These are phyloP conservation scores for Xylocopa sonorina DNA, from an alignment of 1,140 invertebrate species.

Conservation along the genomic window DNA sequence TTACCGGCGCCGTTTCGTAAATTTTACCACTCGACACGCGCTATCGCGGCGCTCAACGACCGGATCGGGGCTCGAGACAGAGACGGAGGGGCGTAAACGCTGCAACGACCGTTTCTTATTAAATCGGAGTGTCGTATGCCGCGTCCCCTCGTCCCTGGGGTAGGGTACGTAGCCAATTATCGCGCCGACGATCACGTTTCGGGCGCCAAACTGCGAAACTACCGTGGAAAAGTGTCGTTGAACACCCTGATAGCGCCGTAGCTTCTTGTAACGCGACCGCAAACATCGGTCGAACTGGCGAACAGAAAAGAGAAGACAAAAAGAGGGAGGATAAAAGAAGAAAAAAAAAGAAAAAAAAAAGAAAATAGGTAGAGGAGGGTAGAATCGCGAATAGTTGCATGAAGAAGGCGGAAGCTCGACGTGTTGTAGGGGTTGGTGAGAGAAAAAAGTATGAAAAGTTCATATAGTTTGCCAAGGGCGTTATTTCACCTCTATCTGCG, in stretches of 20 bases:
- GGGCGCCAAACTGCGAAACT: neutral
- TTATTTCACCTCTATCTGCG: conserved; percentile 87
- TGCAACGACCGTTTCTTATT: neutral
- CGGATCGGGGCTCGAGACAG: neutral
- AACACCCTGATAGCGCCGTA: neutral
- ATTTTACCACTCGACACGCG: neutral
- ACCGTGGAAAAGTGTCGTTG: neutral
- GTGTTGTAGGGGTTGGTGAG: neutral
- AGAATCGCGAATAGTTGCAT: neutral
- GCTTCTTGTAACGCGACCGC: neutral
- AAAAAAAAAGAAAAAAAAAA: neutral
- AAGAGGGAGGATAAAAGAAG: neutral
- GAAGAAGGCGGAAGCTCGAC: conserved; percentile 11
- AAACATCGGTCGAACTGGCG: neutral
- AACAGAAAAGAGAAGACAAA: neutral
- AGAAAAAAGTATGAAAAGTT: conserved; percentile 10
- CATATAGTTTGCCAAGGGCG: conserved; percentile 46
- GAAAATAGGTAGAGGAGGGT: neutral
- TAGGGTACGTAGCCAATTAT: neutral
- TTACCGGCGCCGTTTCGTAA: neutral
- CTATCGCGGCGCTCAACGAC: neutral
- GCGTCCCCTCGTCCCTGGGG: neutral
- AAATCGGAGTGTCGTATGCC: neutral
- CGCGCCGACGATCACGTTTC: neutral
- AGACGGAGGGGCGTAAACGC: neutral